Evolutionary conservation across 2,888 invertebrate genomes (phyloP).

Genomic region (Sesamia inferens): DNA sequence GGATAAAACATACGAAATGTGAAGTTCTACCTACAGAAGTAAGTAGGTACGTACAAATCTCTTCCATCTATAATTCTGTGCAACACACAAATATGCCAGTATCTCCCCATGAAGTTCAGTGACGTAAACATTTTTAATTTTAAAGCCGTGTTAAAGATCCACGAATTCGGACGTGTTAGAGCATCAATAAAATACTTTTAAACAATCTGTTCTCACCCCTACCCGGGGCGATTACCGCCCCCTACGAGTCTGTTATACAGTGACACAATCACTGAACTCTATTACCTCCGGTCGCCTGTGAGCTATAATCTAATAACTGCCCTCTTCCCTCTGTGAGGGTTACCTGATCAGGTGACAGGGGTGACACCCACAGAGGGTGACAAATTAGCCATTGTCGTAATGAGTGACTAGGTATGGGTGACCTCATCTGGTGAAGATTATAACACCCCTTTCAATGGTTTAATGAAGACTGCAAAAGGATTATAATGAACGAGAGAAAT

Average conservation of each 20-base stretch:
- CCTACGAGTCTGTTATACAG: slow-evolving; percentile 11
- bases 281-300: slow-evolving; percentile 54
- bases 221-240: slow-evolving; percentile 19
- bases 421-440: slow-evolving; percentile 46
- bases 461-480: slow-evolving; percentile 24
- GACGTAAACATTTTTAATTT: slow-evolving; percentile 26
- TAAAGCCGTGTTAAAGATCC: slow-evolving; percentile 16
- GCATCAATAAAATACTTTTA: slow-evolving; percentile 46
- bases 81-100: neutral
- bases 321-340: slow-evolving; percentile 59
- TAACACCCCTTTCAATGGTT: slow-evolving; percentile 55
- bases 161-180: slow-evolving; percentile 26
- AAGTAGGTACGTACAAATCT: neutral
- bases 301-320: slow-evolving; percentile 69
- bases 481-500: slow-evolving; percentile 9
- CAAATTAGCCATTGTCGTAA: slow-evolving; percentile 63
- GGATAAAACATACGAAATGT: too few relatives aligned
- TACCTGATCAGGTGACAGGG: slow-evolving; percentile 62
- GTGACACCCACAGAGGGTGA: slow-evolving; percentile 48
- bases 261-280: slow-evolving; percentile 35
- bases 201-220: slow-evolving; percentile 34
- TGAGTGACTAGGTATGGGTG: slow-evolving; percentile 33
- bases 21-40: neutral
- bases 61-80: neutral
- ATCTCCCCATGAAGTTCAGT: neutral